Base-by-base conservation (phyloP, 2,113 vertebrate species). In the Triplophysa rosa region DNA sequence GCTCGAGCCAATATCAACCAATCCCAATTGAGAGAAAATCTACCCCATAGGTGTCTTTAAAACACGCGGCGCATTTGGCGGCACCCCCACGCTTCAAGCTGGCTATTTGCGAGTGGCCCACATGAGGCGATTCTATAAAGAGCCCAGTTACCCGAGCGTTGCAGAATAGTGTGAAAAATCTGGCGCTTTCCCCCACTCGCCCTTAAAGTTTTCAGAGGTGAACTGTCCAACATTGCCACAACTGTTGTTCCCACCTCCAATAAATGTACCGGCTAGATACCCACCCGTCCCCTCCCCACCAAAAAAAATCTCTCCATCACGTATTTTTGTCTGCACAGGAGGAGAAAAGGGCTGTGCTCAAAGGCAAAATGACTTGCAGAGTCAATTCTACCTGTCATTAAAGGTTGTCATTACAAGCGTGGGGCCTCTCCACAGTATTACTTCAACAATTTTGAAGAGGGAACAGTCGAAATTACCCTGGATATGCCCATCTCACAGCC, bases 21-120 rank as follows among this genome's bases (percentile, higher is more conserved):
- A 73, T 76, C 19, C 49, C 67, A 70, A 70, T 59, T 19, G 26
- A 67, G 71, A 68, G 4, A 1, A 77, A 64, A 65, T 70, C 63
- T 26, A 66, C 82, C 75, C 75, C 52, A 23, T 23, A 52, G 67
- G 54, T 52, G 4, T 78, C 80, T 67, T 81, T 82, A 82, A 78
- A 78, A 78, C 49, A 70, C 61, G n/a, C 40, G 40, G 65, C 63
- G 63, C 58, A 26, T 74, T 74, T 74, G 59, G 56, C 72, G 64
- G 33, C 42, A 80, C 58, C 58, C 67, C 72, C 40, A 26, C 4
- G 37, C 58, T 19, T 74, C 72, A 23, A 47, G 72, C 72, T 26
- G 72, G 26, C 40, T 29, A 63, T 58, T 47, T 40, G 24, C 58
- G 62, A 74, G 40, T 10, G 6, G 58, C 21, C 72, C 72, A 73